Base-by-base conservation (phyloP, 2,797 vertebrate genomes). In the Takifugu rubripes region DNA sequence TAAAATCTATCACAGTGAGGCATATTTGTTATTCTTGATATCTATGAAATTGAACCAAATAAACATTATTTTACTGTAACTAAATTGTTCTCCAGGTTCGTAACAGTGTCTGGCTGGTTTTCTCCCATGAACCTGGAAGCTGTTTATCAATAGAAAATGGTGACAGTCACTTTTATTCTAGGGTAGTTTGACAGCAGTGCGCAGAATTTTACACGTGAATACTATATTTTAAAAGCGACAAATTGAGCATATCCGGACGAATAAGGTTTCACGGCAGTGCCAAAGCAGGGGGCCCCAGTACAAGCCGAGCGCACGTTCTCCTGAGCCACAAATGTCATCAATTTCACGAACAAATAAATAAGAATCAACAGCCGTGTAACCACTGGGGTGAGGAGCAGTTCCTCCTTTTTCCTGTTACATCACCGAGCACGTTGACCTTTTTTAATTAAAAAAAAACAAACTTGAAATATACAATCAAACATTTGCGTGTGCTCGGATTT, bases 331-430 rank as follows among this genome's bases (percentile, higher is more conserved):
- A 78, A 58, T 29, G 40, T 46, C 70, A 72, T 69, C 62, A 49
- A 64, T 78, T 83, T 87, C 85, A 84, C 87, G 78, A 40, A 14
- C 27, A 0, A 52, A 62, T 48, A 31, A 0, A 17, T 46, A 16
- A 51, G 40, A 33, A 60, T 57, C 9, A 42, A 26, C 16, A 45
- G 14, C 42, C 1, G 6, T 40, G 11, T 64, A 9, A 25, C 49
- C 24, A 27, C 45, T 29, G 29, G 26, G 42, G 27, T 49, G 56
- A 16, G 5, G 6, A 17, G 43, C 16, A 40, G 0, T 40, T 14
- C 3, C 36, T 14, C 12, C 36, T 12, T 40, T 40, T 3, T 40
- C 14, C 12, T 40, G 12, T 40, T 40, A n/a, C n/a, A n/a, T 44
- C 9, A 17, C 3, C n/a, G 43, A 16, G n/a, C 15, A 44, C 6